These are phyloP conservation scores for Chymomyza caudatula DNA, from an alignment of 2,888 invertebrate species.

Conservation along the genomic window DNA sequence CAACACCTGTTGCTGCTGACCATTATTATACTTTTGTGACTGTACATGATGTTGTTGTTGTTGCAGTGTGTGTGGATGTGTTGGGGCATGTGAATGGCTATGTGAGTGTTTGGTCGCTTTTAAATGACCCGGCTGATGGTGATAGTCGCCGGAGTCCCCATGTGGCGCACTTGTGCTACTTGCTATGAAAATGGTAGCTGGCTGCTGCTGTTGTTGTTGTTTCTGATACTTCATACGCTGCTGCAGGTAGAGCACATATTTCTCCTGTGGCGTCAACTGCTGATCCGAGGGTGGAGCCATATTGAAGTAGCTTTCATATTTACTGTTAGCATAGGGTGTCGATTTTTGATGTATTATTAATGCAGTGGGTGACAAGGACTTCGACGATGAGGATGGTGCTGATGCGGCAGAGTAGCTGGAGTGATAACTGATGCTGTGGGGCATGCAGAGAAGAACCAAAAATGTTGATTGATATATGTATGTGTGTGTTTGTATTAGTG, in stretches of 20 bases:
- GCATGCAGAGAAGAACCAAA: slow-evolving; percentile 42
- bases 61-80: slow-evolving; percentile 15
- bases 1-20: slow-evolving; percentile 58
- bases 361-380: slow-evolving; percentile 37
- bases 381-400: slow-evolving; percentile 34
- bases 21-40: not conserved
- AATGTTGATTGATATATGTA: slow-evolving; percentile 2
- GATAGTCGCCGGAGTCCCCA: slow-evolving; percentile 38
- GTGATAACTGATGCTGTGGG: slow-evolving; percentile 58
- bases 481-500: not conserved
- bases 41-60: slow-evolving; percentile 42
- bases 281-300: slow-evolving; percentile 44
- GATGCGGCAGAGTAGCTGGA: slow-evolving; percentile 22
- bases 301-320: slow-evolving; percentile 57
- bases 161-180: slow-evolving; percentile 26
- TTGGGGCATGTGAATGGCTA: slow-evolving; percentile 15
- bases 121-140: slow-evolving; percentile 52
- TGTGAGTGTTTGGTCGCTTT: slow-evolving; percentile 45
- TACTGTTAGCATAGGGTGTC: slow-evolving; percentile 44
- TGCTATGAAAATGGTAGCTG: slow-evolving; percentile 53
- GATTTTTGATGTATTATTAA: slow-evolving; percentile 53
- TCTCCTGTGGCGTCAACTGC: slow-evolving; percentile 76
- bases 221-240: slow-evolving; percentile 71
- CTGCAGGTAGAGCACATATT: slow-evolving; percentile 76
- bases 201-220: slow-evolving; percentile 58